Base-by-base conservation (phyloP, 2,113 vertebrate genomes). In the Corydoras maculifer region DNA sequence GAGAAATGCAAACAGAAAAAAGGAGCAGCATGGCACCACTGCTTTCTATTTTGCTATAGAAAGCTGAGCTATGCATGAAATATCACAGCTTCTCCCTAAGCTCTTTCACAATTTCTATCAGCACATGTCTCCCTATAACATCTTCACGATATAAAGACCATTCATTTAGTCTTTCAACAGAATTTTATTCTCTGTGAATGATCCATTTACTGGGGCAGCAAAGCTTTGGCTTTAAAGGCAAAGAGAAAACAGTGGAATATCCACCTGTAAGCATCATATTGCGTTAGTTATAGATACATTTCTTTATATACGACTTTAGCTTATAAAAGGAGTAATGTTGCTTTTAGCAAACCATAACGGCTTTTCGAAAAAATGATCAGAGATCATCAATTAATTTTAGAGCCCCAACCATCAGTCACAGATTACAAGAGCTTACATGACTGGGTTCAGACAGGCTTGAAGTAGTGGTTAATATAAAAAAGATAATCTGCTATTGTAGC, bases 161-260 rank as follows among this genome's bases (percentile, higher is more conserved):
- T 32, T 53, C 7, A 6, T 57, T 57, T 70, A 70, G 67, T 32
- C 58, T n/a, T 29, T 32, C 68, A 65, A 8, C 7, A 43, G 35
- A 43, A 43, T 43, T 50, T 15, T 71, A 61, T 50, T 68, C 57
- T 50, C 53, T 55, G 71, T 70, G 53, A 62, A 72, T 51, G 31
- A 62, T 68, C n/a, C 30, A 51, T 57, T 55, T 58, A 83, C 78
- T 79, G 79, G 84, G 83, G 84, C 83, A 81, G 84, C 83, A 81
- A 78, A 84, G 81, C 88, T 88, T 90, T 89, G 88, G 88, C 88
- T 84, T 87, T 65, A 80, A 85, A 84, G 83, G 82, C 66, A 32
- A 55, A 61, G 73, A 43, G 53, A 83, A 86, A 81, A 69, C 35
- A 12, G 58, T 4, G 54, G 10, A 58, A 76, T 65, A 8, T 75